Conservation (phyloP, 64 coral and sea anemone species). For the Stichodactyla mertensii region DNA sequence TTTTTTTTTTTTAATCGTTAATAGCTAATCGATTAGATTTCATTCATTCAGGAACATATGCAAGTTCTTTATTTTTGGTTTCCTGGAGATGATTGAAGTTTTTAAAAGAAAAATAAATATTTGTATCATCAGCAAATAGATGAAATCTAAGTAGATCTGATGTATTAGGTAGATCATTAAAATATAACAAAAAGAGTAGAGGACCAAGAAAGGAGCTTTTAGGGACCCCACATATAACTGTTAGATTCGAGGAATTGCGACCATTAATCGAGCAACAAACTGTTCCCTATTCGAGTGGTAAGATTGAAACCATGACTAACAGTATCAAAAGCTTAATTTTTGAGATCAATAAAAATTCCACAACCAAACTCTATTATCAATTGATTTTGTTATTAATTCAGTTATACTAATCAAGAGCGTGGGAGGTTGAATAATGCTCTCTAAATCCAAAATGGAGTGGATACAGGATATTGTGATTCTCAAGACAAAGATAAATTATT, state of each 20-base stretch:
- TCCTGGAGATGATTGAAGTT: not conserved
- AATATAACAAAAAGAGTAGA: slow-evolving; percentile 23
- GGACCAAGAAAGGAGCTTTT: slow-evolving; percentile 30
- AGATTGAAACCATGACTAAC: no score
- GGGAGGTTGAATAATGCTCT: no score
- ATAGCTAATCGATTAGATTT: slow-evolving; percentile 18
- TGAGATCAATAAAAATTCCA: no score
- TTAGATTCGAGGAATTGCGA: not conserved
- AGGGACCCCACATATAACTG: slow-evolving; percentile 19
- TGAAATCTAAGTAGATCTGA: not conserved
- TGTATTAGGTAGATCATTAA: slow-evolving; percentile 34
- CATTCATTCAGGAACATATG: slow-evolving; percentile 23
- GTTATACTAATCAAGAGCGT: no score
- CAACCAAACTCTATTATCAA: no score
- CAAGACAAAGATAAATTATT: no score
- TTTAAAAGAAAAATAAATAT: no score
- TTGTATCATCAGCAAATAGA: no score
- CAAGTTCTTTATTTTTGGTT: slow-evolving; percentile 25
- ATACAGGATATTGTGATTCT: no score
- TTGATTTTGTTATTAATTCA: no score
- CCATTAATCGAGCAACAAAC: slow-evolving; percentile 26
- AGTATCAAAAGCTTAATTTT: no score
- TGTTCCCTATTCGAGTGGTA: slow-evolving; percentile 23
- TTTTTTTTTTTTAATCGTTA: slow-evolving; percentile 21
- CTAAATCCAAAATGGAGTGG: no score